Evolutionary conservation across 2,888 invertebrate species (phyloP).

Genomic region (Andrena bucephala): DNA sequence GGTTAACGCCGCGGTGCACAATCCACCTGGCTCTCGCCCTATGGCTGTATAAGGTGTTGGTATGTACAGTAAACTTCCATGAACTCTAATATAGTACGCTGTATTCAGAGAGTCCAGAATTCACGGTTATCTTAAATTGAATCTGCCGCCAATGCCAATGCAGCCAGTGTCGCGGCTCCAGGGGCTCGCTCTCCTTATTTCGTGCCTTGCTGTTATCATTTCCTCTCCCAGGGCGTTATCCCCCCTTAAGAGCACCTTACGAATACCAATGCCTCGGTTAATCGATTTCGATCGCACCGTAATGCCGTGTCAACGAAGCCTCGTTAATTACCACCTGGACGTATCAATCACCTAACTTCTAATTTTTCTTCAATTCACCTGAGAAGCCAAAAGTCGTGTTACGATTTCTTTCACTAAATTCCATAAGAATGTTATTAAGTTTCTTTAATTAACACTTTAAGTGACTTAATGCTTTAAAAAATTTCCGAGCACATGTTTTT

Average conservation of each 20-base stretch:
- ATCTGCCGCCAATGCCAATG: conserved; percentile 79
- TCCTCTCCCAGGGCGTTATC: conserved; percentile 64
- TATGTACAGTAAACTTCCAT: conserved; percentile 74
- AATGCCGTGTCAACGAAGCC: conserved; percentile 14
- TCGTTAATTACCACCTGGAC: conserved; percentile 41
- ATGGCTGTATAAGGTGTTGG: conserved; percentile 62
- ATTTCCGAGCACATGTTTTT: too few relatives aligned
- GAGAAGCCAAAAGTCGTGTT: not conserved
- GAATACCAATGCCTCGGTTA: conserved; percentile 34
- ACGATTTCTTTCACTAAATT: not conserved
- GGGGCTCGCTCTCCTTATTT: conserved; percentile 68
- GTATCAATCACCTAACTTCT: not conserved
- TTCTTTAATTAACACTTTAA: too few relatives aligned
- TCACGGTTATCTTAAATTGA: conserved; percentile 80
- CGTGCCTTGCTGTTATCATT: conserved; percentile 67
- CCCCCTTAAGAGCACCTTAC: conserved; percentile 18
- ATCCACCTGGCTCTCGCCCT: conserved; percentile 53
- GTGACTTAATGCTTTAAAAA: too few relatives aligned
- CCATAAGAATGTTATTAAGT: too few relatives aligned
- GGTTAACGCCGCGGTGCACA: conserved; percentile 65
- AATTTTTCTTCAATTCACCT: not conserved
- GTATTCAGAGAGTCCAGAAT: conserved; percentile 75
- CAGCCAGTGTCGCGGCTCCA: conserved; percentile 64
- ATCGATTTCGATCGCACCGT: conserved; percentile 32
- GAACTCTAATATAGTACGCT: conserved; percentile 73